Evolutionary conservation across 2,797 vertebrate genomes (phyloP).

Genomic region (Pseudochaenichthys georgianus): DNA sequence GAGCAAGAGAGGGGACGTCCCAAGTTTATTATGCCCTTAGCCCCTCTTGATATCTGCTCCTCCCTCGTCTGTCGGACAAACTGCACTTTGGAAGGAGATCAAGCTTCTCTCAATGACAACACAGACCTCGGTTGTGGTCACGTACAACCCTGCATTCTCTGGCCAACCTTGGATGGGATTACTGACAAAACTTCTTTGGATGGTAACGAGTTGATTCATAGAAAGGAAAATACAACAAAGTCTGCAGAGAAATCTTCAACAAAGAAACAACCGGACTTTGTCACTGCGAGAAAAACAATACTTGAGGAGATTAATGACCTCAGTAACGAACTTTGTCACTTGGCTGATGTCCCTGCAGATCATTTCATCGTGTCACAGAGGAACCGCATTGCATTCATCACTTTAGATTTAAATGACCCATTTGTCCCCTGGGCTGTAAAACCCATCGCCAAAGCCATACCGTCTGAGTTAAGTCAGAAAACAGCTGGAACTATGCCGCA

Average conservation of each 20-base stretch:
- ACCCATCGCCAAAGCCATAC: background rate
- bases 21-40: conserved; percentile 78
- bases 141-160: conserved; percentile 24
- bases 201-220: conserved; percentile 34
- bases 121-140: conserved; percentile 43
- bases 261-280: conserved; percentile 25
- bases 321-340: conserved; percentile 63
- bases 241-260: conserved; percentile 28
- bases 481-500: conserved; percentile 76
- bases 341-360: conserved; percentile 57
- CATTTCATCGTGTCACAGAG: conserved; percentile 67
- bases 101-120: conserved; percentile 54
- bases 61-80: conserved; percentile 48
- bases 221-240: conserved; percentile 38
- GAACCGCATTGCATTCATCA: conserved; percentile 70
- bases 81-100: conserved; percentile 65
- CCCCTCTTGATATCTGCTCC: conserved; percentile 60
- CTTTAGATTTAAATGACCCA: conserved; percentile 76
- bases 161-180: conserved; percentile 49
- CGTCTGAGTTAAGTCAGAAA: conserved; percentile 25
- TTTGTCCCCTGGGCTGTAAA: conserved; percentile 52
- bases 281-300: conserved; percentile 29
- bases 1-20: conserved; percentile 47
- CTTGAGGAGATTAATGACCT: conserved; percentile 56
- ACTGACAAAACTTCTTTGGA: conserved; percentile 35